Evolutionary conservation across 2,888 invertebrate species (phyloP).

Genomic region (Papilio elwesi): DNA sequence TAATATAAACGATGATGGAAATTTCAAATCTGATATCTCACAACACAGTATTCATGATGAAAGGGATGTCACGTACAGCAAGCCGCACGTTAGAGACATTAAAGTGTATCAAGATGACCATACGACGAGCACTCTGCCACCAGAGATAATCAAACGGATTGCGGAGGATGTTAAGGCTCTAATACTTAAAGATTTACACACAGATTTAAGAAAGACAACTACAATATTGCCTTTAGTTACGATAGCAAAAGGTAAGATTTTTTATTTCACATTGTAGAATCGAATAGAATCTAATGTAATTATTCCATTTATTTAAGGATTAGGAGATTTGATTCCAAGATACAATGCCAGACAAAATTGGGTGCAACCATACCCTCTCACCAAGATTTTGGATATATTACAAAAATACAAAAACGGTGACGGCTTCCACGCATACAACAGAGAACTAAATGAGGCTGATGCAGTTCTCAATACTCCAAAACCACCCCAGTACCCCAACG

Average conservation of each 20-base stretch:
- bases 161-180: slow-evolving; percentile 65
- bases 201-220: slow-evolving; percentile 46
- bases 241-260: slow-evolving; percentile 36
- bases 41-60: background rate
- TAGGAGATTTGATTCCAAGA: slow-evolving; percentile 9
- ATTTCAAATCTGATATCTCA: slow-evolving; percentile 19
- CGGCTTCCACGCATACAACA: slow-evolving; percentile 39
- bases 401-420: slow-evolving; percentile 40
- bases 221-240: slow-evolving; percentile 37
- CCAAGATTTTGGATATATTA: slow-evolving; percentile 31
- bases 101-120: background rate
- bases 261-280: slow-evolving; percentile 3
- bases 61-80: background rate
- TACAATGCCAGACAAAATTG: slow-evolving; percentile 20
- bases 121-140: slow-evolving; percentile 18
- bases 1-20: slow-evolving; percentile 3
- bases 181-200: slow-evolving; percentile 62
- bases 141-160: slow-evolving; percentile 58
- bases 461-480: background rate
- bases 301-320: background rate
- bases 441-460: slow-evolving; percentile 30
- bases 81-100: background rate
- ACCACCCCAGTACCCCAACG: background rate
- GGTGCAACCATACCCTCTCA: slow-evolving; percentile 11
- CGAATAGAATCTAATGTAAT: background rate